Evolutionary conservation across 37 sponge, comb jelly and placozoan genomes (phyloP).

Genomic region (Beroe forskalii): DNA sequence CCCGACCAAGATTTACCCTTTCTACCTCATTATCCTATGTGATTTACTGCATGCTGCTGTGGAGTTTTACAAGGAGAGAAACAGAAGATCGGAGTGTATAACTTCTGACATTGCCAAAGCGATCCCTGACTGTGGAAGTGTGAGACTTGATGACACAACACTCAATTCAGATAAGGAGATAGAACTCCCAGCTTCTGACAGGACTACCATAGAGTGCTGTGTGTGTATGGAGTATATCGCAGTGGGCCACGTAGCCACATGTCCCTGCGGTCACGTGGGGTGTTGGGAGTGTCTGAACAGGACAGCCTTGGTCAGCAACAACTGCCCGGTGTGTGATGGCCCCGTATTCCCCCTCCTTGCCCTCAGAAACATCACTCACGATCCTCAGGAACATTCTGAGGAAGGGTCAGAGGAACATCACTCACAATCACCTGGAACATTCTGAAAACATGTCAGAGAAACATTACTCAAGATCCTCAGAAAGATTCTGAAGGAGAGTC

Average conservation of each 20-base stretch:
- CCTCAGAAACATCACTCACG: not conserved
- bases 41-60: not conserved
- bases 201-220: not conserved
- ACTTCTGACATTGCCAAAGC: too few species aligned
- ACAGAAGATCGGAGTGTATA: too few species aligned
- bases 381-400: too few species aligned
- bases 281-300: slow-evolving; percentile 48
- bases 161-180: too few species aligned
- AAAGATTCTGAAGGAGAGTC: too few species aligned
- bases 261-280: slow-evolving; percentile 27
- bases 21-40: not conserved
- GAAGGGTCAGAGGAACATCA: too few species aligned
- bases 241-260: not conserved
- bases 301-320: not conserved
- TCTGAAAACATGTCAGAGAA: too few species aligned
- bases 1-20: not conserved
- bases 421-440: too few species aligned
- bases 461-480: too few species aligned
- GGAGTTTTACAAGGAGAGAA: not conserved
- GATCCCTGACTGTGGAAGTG: too few species aligned
- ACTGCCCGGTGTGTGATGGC: not conserved
- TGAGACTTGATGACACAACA: too few species aligned
- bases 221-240: not conserved
- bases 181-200: not conserved
- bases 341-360: not conserved